Evolutionary conservation across 2,113 vertebrate genomes (phyloP), one percentile per base, ranked within the genome.

Genomic region (Gallinago undulata): DNA sequence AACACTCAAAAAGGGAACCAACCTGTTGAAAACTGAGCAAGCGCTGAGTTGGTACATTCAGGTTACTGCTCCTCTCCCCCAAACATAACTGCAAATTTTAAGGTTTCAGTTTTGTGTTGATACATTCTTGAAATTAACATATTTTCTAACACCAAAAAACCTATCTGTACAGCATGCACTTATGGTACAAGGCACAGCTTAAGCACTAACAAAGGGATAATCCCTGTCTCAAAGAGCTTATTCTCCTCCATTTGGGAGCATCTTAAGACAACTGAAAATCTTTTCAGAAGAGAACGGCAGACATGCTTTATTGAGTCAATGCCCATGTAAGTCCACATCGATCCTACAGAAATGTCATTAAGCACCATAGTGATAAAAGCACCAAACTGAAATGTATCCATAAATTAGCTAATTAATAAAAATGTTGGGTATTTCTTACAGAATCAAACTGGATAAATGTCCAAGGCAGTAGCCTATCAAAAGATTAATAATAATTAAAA

Each of bases 141-240:
- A 47, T 60, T 86, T 92, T 84, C 72, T 50, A 47, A 66, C 23
- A 80, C 8, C 17, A 59, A 82, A 66, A 69, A 27, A 5, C 0
- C 6, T 13, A 17, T 5, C 63, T 62, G 57, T 17, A 66, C 7
- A 66, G 41, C 41, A 93, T 6, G 1, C 18, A 55, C 3, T 78
- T 64, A 57, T 0, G 3, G 21, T 70, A 25, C 51, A 75, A 67
- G 0, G 1, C 47, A 63, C 8, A 62, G 41, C 5, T 4, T 50
- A 84, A 72, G 39, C 33, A 59, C 43, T 70, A 94, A 73, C 43
- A 87, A 45, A 90, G 11, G 22, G 30, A 79, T 73, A 86, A 91
- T 50, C 69, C 77, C 70, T 83, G 31, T 60, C 62, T 82, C 66
- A 81, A 30, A 87, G 35, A 70, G 45, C 43, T 92, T 78, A 68